Evolutionary conservation across 2,888 invertebrate species (phyloP).

Genomic region (Eilema griseolum): DNA sequence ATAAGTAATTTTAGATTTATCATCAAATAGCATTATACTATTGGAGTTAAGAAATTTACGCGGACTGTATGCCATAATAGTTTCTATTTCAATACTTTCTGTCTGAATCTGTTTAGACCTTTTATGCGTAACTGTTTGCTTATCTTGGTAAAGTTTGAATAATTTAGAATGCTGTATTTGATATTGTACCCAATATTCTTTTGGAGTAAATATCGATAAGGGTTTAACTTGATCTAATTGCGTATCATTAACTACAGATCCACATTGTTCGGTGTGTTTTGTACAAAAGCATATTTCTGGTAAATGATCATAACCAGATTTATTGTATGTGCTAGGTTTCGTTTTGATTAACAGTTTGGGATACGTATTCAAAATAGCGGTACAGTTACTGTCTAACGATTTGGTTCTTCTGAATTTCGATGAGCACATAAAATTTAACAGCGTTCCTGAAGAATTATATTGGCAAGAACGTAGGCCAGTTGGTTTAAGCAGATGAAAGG

Average conservation of each 20-base stretch:
- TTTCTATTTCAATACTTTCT: conserved; percentile 48
- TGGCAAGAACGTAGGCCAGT: neutral
- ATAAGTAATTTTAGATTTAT: neutral
- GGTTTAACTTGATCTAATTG: conserved; percentile 22
- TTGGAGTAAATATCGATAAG: conserved; percentile 35
- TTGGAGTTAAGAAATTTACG: conserved; percentile 7
- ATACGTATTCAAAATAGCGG: neutral
- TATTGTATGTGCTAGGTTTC: neutral
- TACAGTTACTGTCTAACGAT: neutral
- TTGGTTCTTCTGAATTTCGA: conserved; percentile 11
- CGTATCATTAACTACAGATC: neutral
- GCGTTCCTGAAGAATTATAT: neutral
- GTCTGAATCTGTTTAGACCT: neutral
- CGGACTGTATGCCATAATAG: conserved; percentile 57
- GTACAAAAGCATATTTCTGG: neutral
- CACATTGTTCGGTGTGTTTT: neutral
- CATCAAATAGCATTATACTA: conserved; percentile 4
- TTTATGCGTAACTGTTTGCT: neutral
- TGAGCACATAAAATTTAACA: neutral
- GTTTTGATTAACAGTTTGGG: neutral
- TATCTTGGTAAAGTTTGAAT: neutral
- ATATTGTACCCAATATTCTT: conserved; percentile 42
- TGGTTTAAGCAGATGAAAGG: neutral
- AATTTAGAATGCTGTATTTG: conserved; percentile 28
- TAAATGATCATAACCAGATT: neutral